Evolutionary conservation across 1,140 invertebrate genomes (phyloP), one percentile per base, ranked within the genome.

Genomic region (Camponotus vicinus): DNA sequence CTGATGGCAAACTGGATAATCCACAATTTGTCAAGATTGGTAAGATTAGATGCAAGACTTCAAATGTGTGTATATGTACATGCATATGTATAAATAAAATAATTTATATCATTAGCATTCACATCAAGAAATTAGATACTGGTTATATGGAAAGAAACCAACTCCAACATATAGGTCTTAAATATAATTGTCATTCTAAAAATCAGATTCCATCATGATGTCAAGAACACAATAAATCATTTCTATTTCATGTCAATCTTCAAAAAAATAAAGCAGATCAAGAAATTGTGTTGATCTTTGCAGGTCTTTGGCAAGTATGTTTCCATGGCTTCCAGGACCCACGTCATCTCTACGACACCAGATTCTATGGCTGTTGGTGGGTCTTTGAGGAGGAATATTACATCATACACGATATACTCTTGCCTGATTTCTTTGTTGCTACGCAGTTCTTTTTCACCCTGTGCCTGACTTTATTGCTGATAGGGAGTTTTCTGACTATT

Each of bases 281-380:
- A 78, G 0, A 15, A 64, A n/a, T 7, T 7, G 9, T 27, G 1
- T 4, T 45, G 7, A n/a, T 61, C 42, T 67, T 87, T 13, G 61
- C 93, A 98, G 98, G 98, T 66, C 95, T 99, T n/a, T 99, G 98
- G 98, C 97, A 98, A 93, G 98, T 98, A 0, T 99, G 98, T 93
- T 98, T 99, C 87, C 96, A 97, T 89, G 96, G 97, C 45, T 98
- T 98, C 93, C 96, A 97, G 94, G 98, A 98, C 92, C 96, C 97
- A 11, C 95, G 96, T 86, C 98, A 98, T 93, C 96, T 97, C 90
- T 98, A 97, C 92, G 98, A 98, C 87, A 97, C 96, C 4, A 95
- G 95, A 71, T 98, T 98, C 91, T 96, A 95, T 49, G 97, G 97
- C 0, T 99, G 98, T 92, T 98, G 98, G 97, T 99, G 98, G 98